phyloP scores from a whole-genome alignment of 2,888 invertebrate genomes.

The Adela reaumurella region DNA sequence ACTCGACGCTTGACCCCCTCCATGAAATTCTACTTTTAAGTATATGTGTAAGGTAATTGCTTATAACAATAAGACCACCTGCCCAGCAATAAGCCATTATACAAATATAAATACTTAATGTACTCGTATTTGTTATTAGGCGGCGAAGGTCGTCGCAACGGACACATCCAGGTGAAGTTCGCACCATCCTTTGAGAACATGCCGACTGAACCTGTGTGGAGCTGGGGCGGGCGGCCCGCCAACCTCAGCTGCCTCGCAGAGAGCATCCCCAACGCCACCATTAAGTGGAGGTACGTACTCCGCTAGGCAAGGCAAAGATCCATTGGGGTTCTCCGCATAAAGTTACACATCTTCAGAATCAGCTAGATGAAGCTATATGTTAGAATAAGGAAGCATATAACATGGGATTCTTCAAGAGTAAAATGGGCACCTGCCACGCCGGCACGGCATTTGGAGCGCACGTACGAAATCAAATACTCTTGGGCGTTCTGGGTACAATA shows the following conservation, averaged over 20 bases:
- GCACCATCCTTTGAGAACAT: slow-evolving; percentile 73
- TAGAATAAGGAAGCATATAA: no score
- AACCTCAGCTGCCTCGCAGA: slow-evolving; percentile 88
- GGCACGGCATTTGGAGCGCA: no score
- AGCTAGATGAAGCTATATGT: no score
- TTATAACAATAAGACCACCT: no score
- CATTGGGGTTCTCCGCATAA: slow-evolving; percentile 54
- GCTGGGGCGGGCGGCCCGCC: slow-evolving; percentile 76
- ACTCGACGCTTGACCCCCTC: no score
- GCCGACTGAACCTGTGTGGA: slow-evolving; percentile 72
- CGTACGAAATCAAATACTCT: no score
- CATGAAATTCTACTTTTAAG: no score
- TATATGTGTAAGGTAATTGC: no score
- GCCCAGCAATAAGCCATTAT: neutral
- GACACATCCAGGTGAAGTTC: slow-evolving; percentile 80
- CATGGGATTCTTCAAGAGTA: no score
- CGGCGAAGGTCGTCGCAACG: slow-evolving; percentile 70
- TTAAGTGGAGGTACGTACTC: slow-evolving; percentile 68
- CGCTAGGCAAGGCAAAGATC: slow-evolving; percentile 52
- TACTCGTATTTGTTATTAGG: slow-evolving; percentile 25
- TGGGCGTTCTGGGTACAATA: no score
- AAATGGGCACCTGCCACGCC: no score
- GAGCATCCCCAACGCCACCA: slow-evolving; percentile 86
- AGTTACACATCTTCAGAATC: no score
- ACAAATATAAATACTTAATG: neutral